These are phyloP conservation scores for Neoascia interrupta DNA, from an alignment of 2,888 invertebrate genomes.

Conservation along the genomic window DNA sequence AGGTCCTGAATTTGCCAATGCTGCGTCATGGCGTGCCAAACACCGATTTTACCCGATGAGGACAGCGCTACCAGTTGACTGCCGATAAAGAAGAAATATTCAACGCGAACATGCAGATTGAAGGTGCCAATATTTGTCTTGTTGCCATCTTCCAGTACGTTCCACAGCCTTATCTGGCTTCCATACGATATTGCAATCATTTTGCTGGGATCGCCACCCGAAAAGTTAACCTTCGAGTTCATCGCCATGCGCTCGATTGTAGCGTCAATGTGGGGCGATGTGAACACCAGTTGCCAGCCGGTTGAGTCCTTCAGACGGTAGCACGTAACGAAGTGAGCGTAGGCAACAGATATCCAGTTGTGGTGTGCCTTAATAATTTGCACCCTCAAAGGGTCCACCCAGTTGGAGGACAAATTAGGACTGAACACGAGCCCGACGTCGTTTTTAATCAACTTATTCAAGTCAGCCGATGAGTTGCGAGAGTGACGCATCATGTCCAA, in stretches of 20 bases:
- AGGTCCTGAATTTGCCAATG: slow-evolving; percentile 99
- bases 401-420: slow-evolving; percentile 80
- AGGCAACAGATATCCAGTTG: slow-evolving; percentile 98
- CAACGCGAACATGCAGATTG: slow-evolving; percentile 94
- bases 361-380: slow-evolving; percentile 97
- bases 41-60: slow-evolving; percentile 95
- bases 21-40: slow-evolving; percentile 99
- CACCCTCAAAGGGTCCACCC: slow-evolving; percentile 92
- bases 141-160: slow-evolving; percentile 87
- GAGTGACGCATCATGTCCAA: slow-evolving; percentile 86
- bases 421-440: slow-evolving; percentile 87
- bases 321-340: slow-evolving; percentile 96
- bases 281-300: slow-evolving; percentile 97
- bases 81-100: slow-evolving; percentile 98
- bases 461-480: slow-evolving; percentile 87
- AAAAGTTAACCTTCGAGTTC: slow-evolving; percentile 84
- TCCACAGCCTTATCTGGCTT: slow-evolving; percentile 88
- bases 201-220: slow-evolving; percentile 83
- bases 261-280: slow-evolving; percentile 93
- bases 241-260: slow-evolving; percentile 94
- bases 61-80: slow-evolving; percentile 98
- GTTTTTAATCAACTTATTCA: slow-evolving; percentile 86
- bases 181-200: slow-evolving; percentile 92
- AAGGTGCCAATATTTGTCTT: slow-evolving; percentile 91
- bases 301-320: slow-evolving; percentile 96